phyloP scores from a whole-genome alignment of 1,140 invertebrate genomes.

The Drosophila saltans region DNA sequence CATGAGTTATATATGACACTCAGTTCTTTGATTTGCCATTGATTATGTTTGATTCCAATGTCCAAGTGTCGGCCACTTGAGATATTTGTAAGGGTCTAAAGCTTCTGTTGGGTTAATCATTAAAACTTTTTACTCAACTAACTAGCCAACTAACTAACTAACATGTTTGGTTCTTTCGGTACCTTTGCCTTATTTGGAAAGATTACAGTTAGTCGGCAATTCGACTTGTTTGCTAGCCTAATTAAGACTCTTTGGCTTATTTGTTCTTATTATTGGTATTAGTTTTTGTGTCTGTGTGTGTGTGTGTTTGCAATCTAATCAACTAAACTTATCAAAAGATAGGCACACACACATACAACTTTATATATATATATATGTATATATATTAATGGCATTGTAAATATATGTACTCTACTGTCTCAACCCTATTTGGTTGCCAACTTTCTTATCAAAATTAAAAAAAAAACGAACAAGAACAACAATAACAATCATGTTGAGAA shows the following conservation, averaged over 20 bases:
- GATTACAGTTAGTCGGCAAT: constrained; percentile 51
- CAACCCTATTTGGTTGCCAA: constrained; percentile 49
- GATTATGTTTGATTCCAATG: constrained; percentile 54
- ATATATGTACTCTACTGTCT: constrained; percentile 24
- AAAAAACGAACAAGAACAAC: constrained; percentile 24
- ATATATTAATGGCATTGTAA: constrained; percentile 53
- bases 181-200: constrained; percentile 11
- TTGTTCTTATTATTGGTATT: constrained; percentile 23
- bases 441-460: constrained; percentile 43
- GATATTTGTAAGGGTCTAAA: constrained; percentile 9
- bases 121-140: background rate
- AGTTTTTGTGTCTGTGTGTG: constrained; percentile 1
- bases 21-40: background rate
- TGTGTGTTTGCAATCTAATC: constrained; percentile 70
- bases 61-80: constrained; percentile 66
- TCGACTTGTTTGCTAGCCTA: constrained; percentile 70
- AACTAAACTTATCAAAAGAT: constrained; percentile 64
- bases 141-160: background rate
- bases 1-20: background rate
- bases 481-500: background rate
- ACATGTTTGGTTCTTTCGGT: constrained; percentile 29
- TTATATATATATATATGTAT: constrained; percentile 15
- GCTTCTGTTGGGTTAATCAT: constrained; percentile 1
- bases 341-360: background rate
- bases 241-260: constrained; percentile 68